Evolutionary conservation across 1,140 invertebrate species (phyloP).

Genomic region (Radopholus similis): DNA sequence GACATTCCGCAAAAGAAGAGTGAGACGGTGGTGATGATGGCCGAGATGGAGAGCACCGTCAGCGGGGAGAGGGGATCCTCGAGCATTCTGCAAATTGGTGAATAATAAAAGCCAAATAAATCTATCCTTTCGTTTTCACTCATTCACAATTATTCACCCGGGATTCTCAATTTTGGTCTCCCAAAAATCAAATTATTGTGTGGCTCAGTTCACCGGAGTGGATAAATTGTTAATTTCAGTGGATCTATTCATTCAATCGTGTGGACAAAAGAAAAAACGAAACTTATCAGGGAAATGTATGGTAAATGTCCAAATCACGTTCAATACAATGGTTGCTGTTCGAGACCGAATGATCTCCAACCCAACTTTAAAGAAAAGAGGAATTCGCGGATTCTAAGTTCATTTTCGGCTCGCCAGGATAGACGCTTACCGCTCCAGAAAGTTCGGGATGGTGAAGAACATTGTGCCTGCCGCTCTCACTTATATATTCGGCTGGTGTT

Average conservation of each 20-base stretch:
- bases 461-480: neutral
- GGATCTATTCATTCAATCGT: neutral
- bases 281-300: neutral
- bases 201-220: neutral
- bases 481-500: neutral
- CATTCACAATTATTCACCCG: neutral
- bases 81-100: constrained; percentile 27
- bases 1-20: constrained; percentile 59
- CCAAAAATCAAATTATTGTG: neutral
- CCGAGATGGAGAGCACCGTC: constrained; percentile 49
- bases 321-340: neutral
- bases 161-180: neutral
- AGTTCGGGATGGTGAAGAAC: constrained; percentile 13
- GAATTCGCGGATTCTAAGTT: neutral
- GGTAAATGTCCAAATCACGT: neutral
- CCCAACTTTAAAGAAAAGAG: neutral
- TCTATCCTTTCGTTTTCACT: neutral
- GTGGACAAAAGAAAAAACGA: neutral
- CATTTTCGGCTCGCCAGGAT: neutral
- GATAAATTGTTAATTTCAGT: neutral
- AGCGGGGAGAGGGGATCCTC: constrained; percentile 40
- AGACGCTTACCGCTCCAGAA: constrained; percentile 7
- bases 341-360: neutral
- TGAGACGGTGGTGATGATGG: constrained; percentile 55
- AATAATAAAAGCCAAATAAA: neutral